Base-by-base conservation (phyloP, 1,140 invertebrate genomes). In the Drosophila fuyamai region DNA sequence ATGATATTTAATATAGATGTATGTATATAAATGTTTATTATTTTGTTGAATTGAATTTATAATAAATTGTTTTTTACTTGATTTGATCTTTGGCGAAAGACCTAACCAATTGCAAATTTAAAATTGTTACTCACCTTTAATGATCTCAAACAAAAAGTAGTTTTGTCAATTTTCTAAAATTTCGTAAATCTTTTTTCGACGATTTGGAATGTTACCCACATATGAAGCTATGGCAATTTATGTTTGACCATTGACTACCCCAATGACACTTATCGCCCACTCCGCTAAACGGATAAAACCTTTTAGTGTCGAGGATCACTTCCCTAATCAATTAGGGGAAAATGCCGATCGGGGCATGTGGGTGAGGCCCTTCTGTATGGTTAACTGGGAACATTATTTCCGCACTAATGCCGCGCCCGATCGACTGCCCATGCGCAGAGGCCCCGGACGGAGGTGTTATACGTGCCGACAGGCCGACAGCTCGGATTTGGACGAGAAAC, bases 401-500 rank as follows among this genome's bases (percentile, higher is more conserved):
- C 60, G 46, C 50, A 59, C 56, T 67, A 68, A 76, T 53, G 32
- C 48, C 53, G 55, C 50, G 1, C 65, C 65, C 67, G 38, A 71
- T 71, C 67, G 67, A 44, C 46, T 44, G 58, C 58, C 32, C 65
- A 76, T 79, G 66, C 65, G 75, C 66, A 72, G n/a, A 41, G 51
- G 16, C n/a, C 46, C 36, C 36, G 27, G 41, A 29, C 38, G 38
- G n/a, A 53, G 38, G 60, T 68, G 71, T 54, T 50, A 66, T 91
- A 90, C 86, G 86, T 90, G 86, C 79, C 82, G 67, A 62, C 73
- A 74, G 73, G 54, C 40, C 62, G 74, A 81, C 81, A 68, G 82
- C 79, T 79, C 83, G 80, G 86, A 90, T 90, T 90, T 90, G 76
- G 73, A 75, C 66, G 70, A 73, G 86, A 89, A 90, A 90, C 86